Evolutionary conservation across 1,140 invertebrate genomes (phyloP).

Genomic region (Leguminivora glycinivorella): DNA sequence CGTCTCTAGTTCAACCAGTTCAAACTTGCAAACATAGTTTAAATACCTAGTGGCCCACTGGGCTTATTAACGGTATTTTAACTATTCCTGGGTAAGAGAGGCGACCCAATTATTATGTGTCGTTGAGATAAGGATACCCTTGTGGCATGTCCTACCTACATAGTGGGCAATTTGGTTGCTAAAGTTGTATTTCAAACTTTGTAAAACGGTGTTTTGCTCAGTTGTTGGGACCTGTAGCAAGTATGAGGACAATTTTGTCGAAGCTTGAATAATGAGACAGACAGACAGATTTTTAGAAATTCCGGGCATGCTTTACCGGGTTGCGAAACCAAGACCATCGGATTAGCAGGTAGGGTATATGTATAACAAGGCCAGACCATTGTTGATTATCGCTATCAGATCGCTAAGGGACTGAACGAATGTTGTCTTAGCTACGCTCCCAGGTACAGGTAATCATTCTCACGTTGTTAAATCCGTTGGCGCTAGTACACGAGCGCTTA

Average conservation of each 20-base stretch:
- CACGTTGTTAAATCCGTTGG: no score
- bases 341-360: no score
- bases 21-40: conserved; percentile 18
- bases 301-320: no score
- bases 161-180: not conserved
- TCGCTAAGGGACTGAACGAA: no score
- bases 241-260: not conserved
- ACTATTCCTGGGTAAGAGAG: not conserved
- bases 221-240: not conserved
- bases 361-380: no score
- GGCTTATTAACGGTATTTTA: conserved; percentile 8
- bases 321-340: no score
- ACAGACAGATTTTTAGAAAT: no score
- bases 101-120: conserved; percentile 19
- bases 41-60: conserved; percentile 18
- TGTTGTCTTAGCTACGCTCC: no score
- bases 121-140: not conserved
- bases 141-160: not conserved
- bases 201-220: conserved; percentile 1
- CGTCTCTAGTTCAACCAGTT: no score
- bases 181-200: not conserved
- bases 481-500: no score
- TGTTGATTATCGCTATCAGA: no score
- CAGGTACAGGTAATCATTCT: no score
- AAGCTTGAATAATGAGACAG: not conserved